phyloP scores from a whole-genome alignment of 1,140 invertebrate genomes.

The Zaprionus taronus region DNA sequence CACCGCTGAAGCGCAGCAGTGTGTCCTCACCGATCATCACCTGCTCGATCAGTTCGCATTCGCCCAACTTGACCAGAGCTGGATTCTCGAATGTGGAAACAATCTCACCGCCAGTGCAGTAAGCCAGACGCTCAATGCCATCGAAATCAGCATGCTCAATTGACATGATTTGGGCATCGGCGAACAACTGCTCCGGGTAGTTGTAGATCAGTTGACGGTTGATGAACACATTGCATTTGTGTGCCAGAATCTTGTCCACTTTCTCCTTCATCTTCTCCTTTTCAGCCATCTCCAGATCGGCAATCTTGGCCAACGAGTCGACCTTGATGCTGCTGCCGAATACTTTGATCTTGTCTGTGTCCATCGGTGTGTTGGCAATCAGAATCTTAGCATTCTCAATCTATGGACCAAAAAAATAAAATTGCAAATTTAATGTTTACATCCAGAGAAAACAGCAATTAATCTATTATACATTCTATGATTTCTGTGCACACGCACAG shows the following conservation, averaged over 20 bases:
- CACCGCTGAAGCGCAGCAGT: constrained; percentile 97
- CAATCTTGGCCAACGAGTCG: constrained; percentile 99
- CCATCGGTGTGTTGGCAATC: constrained; percentile 99
- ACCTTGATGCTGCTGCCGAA: constrained; percentile 99
- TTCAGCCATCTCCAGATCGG: constrained; percentile 98
- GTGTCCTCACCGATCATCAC: constrained; percentile 99
- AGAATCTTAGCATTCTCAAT: constrained; percentile 98
- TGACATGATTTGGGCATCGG: constrained; percentile 99
- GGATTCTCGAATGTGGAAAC: constrained; percentile 99
- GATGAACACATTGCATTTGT: constrained; percentile 99
- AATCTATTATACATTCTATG: background rate
- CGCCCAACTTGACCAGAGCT: constrained; percentile 95
- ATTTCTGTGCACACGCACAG: background rate
- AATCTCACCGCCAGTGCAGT: constrained; percentile 99
- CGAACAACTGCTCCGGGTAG: constrained; percentile 99
- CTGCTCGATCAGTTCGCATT: constrained; percentile 98
- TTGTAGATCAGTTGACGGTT: constrained; percentile 99
- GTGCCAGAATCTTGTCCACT: constrained; percentile 97
- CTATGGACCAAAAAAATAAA: constrained; percentile 57
- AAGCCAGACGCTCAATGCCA: constrained; percentile 97
- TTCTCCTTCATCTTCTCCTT: constrained; percentile 99
- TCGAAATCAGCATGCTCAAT: constrained; percentile 99
- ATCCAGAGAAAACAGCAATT: background rate
- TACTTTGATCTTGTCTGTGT: constrained; percentile 99
- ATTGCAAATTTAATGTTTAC: background rate